Conservation (phyloP, 2,888 invertebrate genomes). For the Apamea crenata region DNA sequence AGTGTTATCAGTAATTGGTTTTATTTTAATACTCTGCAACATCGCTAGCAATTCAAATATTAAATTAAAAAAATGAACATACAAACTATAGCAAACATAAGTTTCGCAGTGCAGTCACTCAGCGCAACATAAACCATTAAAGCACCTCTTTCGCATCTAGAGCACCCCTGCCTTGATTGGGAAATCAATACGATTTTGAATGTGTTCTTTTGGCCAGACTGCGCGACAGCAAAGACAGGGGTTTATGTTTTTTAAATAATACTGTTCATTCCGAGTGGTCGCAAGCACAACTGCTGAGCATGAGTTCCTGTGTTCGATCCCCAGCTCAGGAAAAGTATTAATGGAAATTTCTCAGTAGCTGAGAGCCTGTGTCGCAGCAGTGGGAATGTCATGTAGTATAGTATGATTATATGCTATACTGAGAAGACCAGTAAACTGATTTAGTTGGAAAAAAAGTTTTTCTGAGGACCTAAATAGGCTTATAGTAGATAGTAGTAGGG, state of each 20-base stretch:
- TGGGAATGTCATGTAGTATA: not conserved
- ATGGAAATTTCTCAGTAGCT: not conserved
- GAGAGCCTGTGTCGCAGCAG: too few species aligned
- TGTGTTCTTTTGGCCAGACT: not conserved
- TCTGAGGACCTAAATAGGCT: not conserved
- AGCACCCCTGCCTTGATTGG: not conserved
- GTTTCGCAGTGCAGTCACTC: constrained; percentile 20
- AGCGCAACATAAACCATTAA: not conserved
- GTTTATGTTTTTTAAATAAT: not conserved
- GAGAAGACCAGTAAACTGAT: not conserved
- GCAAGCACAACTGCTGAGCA: not conserved
- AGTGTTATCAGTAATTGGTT: too few species aligned
- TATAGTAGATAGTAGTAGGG: not conserved
- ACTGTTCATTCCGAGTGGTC: not conserved
- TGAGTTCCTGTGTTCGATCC: not conserved
- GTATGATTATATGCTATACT: not conserved
- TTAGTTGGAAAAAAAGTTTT: not conserved
- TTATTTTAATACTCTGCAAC: not conserved
- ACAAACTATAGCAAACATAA: not conserved
- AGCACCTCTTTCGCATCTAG: not conserved
- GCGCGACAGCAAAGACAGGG: not conserved
- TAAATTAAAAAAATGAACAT: not conserved
- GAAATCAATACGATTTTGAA: not conserved
- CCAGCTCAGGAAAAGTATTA: not conserved
- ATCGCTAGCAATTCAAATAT: not conserved